A percentile compares a stretch with the other conserved stretches of the same genome.
Evolutionary conservation across 2,797 vertebrate genomes (phyloP).

Genomic region (Tympanoctomys barrerae): DNA sequence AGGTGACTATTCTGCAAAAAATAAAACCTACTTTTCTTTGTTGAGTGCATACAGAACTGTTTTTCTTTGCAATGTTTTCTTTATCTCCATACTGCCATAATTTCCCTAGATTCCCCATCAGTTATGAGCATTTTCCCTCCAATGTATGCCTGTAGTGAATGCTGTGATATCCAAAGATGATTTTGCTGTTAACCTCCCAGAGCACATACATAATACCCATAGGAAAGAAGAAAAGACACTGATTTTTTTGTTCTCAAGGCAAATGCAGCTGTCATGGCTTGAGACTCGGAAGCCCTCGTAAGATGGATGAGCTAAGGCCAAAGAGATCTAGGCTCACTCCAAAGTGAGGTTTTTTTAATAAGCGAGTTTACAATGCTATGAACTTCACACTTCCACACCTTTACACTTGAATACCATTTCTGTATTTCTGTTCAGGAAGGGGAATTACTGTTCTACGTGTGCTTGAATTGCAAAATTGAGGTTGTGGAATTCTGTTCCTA

Average conservation of each 20-base stretch:
- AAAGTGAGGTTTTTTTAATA: conserved; percentile 25
- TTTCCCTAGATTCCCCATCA: not conserved
- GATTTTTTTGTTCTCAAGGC: conserved; percentile 30
- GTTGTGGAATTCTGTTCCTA: conserved; percentile 1
- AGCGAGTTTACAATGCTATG: conserved; percentile 58
- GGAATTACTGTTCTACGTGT: conserved; percentile 57
- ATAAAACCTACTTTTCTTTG: not conserved
- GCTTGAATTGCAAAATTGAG: conserved; percentile 62
- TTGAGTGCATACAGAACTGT: not conserved
- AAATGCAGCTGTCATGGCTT: conserved; percentile 11
- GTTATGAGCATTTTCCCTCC: not conserved
- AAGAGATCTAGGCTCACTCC: not conserved
- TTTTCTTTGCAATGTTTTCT: not conserved
- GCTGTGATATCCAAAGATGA: not conserved
- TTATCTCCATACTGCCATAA: not conserved
- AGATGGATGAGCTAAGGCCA: conserved; percentile 48
- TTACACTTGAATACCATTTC: conserved; percentile 62
- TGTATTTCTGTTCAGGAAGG: conserved; percentile 59
- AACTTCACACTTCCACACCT: conserved; percentile 68
- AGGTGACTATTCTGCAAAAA: not conserved
- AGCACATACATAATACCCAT: not conserved
- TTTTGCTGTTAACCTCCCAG: not conserved
- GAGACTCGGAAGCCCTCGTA: conserved; percentile 16
- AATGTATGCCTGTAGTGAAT: not conserved
- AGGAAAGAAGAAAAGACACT: not conserved